phyloP scores from a whole-genome alignment of 2,888 invertebrate genomes.

The Apamea crenata region DNA sequence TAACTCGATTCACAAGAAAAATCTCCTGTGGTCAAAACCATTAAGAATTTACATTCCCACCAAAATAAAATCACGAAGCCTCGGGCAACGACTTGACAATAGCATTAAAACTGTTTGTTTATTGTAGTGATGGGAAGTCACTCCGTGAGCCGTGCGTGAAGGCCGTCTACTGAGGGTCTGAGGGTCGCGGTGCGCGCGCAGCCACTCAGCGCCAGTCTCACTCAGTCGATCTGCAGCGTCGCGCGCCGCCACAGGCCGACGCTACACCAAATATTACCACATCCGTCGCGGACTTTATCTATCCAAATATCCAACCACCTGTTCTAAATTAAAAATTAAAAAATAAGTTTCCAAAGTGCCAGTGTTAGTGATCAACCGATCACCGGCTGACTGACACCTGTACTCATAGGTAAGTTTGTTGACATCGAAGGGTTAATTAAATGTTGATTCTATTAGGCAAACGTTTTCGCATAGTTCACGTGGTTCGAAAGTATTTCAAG shows the following conservation, averaged over 20 bases:
- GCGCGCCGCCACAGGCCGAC: slow-evolving; percentile 80
- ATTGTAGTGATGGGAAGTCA: slow-evolving; percentile 60
- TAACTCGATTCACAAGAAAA: not conserved
- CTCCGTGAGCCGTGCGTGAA: slow-evolving; percentile 69
- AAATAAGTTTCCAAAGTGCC: slow-evolving; percentile 60
- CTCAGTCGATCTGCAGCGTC: slow-evolving; percentile 87
- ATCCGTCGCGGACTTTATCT: slow-evolving; percentile 63
- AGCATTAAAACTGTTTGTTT: slow-evolving; percentile 46
- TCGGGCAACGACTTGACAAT: slow-evolving; percentile 21
- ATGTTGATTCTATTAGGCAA: slow-evolving; percentile 82
- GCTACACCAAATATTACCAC: slow-evolving; percentile 61
- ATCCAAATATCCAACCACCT: slow-evolving; percentile 67
- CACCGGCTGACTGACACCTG: slow-evolving; percentile 65
- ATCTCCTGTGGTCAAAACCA: not conserved
- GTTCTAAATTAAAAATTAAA: slow-evolving; percentile 51
- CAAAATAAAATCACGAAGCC: not conserved
- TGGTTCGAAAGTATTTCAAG: slow-evolving; percentile 90
- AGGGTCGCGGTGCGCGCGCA: slow-evolving; percentile 81
- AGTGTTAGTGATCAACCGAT: slow-evolving; percentile 63
- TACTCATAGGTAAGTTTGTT: slow-evolving; percentile 79
- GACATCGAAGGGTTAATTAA: slow-evolving; percentile 74
- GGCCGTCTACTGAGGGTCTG: slow-evolving; percentile 73
- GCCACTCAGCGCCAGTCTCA: slow-evolving; percentile 62
- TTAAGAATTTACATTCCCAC: not conserved
- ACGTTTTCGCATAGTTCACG: slow-evolving; percentile 87